phyloP scores from a whole-genome alignment of 1,140 invertebrate genomes.

The Zeugodacus cucurbitae region DNA sequence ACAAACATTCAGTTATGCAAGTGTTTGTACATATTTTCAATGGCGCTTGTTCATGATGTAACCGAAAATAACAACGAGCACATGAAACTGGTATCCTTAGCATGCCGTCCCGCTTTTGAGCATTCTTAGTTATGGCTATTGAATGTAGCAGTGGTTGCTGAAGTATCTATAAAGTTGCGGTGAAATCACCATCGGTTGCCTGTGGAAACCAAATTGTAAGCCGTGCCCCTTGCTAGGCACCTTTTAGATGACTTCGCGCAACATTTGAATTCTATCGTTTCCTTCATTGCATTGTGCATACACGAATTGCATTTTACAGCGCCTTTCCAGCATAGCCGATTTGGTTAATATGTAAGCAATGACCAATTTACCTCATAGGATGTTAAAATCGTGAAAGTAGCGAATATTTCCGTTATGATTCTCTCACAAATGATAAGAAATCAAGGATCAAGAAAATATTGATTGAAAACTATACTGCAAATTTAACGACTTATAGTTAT shows the following conservation, averaged over 20 bases:
- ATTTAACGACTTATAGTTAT: too few species aligned
- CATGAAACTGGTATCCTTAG: neutral
- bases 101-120: neutral
- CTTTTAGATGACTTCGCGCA: neutral
- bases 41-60: neutral
- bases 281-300: neutral
- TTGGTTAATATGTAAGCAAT: neutral
- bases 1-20: neutral
- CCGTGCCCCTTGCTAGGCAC: neutral
- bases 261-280: neutral
- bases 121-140: slow-evolving; percentile 10
- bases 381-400: too few species aligned
- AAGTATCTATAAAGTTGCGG: neutral
- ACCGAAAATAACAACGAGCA: neutral
- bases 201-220: neutral
- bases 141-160: neutral
- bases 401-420: too few species aligned
- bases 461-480: too few species aligned
- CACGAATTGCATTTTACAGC: neutral
- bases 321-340: neutral
- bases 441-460: too few species aligned
- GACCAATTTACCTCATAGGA: too few species aligned
- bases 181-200: slow-evolving; percentile 14
- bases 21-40: neutral
- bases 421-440: too few species aligned